These are phyloP conservation scores for Ischnus inquisitorius DNA, from an alignment of 2,888 invertebrate genomes.

Conservation along the genomic window DNA sequence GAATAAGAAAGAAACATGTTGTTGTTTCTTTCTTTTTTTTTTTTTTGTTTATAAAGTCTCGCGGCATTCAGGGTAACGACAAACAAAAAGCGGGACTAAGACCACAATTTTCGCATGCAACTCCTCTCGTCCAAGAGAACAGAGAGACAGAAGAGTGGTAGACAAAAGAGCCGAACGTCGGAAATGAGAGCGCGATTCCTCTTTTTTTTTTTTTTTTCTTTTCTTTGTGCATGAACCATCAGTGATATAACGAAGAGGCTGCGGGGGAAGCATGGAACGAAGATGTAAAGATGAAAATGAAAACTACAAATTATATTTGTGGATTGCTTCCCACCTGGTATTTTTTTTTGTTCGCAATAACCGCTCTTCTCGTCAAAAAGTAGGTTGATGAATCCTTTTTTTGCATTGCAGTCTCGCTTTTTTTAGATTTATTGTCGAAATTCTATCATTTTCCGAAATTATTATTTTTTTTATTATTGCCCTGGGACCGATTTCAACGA, in stretches of 20 bases:
- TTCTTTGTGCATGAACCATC: neutral
- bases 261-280: neutral
- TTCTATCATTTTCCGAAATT: too few relatives aligned
- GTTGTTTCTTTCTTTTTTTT: conserved; percentile 3
- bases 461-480: too few relatives aligned
- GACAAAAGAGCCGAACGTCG: neutral
- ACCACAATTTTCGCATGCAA: conserved; percentile 10
- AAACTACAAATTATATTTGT: neutral
- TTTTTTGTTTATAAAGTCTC: neutral
- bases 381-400: too few relatives aligned
- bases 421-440: too few relatives aligned
- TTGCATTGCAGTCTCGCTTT: too few relatives aligned
- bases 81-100: conserved; percentile 19
- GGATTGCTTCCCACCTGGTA: too few relatives aligned
- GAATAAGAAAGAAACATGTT: conserved; percentile 16
- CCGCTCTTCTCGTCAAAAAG: too few relatives aligned
- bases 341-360: too few relatives aligned
- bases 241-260: conserved; percentile 1
- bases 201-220: neutral
- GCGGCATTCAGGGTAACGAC: conserved; percentile 9
- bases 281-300: conserved; percentile 8
- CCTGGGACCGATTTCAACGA: too few relatives aligned
- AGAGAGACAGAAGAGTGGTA: neutral
- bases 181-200: neutral
- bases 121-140: neutral